Conservation (phyloP, 2,113 vertebrate species). For the Petrocephalus microphthalmus region DNA sequence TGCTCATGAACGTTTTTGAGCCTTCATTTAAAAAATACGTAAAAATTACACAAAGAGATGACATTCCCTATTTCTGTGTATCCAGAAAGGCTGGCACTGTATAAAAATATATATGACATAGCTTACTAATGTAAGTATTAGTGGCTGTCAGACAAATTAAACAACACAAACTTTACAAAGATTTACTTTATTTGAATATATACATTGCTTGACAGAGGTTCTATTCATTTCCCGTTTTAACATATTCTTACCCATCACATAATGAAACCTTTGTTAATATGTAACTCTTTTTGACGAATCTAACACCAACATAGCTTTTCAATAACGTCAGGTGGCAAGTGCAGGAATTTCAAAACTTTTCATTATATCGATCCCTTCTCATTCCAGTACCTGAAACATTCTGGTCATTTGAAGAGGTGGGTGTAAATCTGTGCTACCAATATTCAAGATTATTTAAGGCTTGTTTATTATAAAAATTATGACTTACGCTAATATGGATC, state of each 20-base stretch:
- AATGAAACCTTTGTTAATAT: neutral
- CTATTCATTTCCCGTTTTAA: neutral
- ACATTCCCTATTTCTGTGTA: neutral
- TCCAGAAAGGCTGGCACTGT: neutral
- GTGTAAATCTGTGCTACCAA: neutral
- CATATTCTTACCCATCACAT: neutral
- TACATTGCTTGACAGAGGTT: neutral
- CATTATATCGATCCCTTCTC: neutral
- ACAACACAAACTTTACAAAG: neutral
- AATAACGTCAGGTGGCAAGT: neutral
- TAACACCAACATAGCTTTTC: neutral
- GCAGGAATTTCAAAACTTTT: neutral
- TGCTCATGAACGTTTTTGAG: neutral
- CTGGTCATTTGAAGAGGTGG: neutral
- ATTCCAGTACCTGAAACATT: neutral
- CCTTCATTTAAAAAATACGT: neutral
- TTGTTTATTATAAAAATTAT: conserved; percentile 1
- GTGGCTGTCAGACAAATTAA: neutral
- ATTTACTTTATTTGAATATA: neutral
- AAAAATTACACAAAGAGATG: neutral
- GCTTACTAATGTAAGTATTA: neutral
- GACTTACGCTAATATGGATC: neutral
- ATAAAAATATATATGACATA: neutral
- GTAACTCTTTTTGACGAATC: neutral
- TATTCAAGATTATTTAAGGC: conserved; percentile 3